Base-by-base conservation (phyloP, 2,113 vertebrate genomes). In the Corythoichthys intestinalis region DNA sequence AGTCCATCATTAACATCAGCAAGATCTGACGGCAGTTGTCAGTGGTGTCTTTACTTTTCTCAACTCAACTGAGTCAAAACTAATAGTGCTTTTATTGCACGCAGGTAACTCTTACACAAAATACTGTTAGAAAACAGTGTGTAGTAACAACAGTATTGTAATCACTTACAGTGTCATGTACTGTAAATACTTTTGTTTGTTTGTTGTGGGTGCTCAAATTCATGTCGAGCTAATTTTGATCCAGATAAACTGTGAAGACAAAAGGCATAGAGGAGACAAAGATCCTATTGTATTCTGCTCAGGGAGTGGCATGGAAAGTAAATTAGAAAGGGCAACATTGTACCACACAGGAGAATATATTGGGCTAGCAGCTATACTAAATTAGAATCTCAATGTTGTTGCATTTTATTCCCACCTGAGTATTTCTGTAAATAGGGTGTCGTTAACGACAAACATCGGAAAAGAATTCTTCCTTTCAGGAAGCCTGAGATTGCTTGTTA, bases 161-260 rank as follows among this genome's bases (percentile, higher is more conserved):
- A 86, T 63, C 83, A 83, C 85, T 90, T 86, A 86, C 82, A 85
- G 86, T 88, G 80, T 87, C 17, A 66, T 89, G 89, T 44, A 44
- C 2, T 44, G 41, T 90, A 88, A 85, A 90, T 89, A 87, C 76
- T 34, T 69, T 54, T 72, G 69, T 76, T 52, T 72, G 57, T 57
- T 77, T 72, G 60, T 57, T 74, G 77, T 83, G 72, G 69, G 75
- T 85, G 80, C 76, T 76, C 49, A 46, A 74, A 66, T 39, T 77
- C 60, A 76, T 65, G 73, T 77, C 53, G 56, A 72, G 77, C 61
- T 68, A 61, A 72, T 82, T 65, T 71, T 15, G 39, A 78, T 78
- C 71, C 67, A 80, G 70, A 28, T 66, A 82, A 70, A 85, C 76
- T 73, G 76, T 77, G 75, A 82, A 75, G 74, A 75, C 76, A 54